These are phyloP conservation scores for Pteropus rufus DNA, from an alignment of 2,797 vertebrate genomes.

Conservation along the genomic window DNA sequence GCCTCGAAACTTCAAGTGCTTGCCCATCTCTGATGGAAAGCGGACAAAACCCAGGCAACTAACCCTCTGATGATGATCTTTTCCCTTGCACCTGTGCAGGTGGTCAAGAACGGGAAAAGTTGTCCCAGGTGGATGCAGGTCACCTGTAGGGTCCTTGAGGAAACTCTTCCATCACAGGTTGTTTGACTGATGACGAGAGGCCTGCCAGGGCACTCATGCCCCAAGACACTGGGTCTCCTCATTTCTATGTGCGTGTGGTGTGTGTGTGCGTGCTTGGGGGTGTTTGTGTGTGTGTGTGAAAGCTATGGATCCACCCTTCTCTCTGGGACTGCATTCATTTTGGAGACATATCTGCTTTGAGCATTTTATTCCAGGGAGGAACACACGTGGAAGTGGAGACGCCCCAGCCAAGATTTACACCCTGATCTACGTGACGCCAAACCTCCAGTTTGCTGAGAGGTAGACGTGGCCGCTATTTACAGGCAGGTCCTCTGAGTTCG, in stretches of 20 bases:
- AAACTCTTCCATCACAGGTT: not conserved
- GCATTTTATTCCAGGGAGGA: not conserved
- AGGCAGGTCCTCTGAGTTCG: not conserved
- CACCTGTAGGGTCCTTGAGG: not conserved
- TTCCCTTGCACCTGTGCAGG: not conserved
- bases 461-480: not conserved
- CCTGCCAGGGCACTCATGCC: not conserved
- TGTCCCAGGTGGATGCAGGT: not conserved
- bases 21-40: accelerated
- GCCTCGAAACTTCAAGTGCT: not conserved
- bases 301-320: not conserved
- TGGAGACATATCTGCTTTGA: not conserved
- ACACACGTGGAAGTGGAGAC: not conserved
- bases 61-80: not conserved
- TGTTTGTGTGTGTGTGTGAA: not conserved
- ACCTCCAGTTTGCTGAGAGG: not conserved
- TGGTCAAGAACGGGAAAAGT: not conserved
- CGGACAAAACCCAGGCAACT: not conserved
- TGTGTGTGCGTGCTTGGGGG: too few relatives aligned
- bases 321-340: not conserved
- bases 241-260: not conserved
- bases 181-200: not conserved
- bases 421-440: not conserved
- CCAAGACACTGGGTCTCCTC: not conserved
- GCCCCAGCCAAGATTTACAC: not conserved